Evolutionary conservation across 2,888 invertebrate genomes (phyloP), one percentile per base, ranked within the genome.

Genomic region (Tenthredo notha): DNA sequence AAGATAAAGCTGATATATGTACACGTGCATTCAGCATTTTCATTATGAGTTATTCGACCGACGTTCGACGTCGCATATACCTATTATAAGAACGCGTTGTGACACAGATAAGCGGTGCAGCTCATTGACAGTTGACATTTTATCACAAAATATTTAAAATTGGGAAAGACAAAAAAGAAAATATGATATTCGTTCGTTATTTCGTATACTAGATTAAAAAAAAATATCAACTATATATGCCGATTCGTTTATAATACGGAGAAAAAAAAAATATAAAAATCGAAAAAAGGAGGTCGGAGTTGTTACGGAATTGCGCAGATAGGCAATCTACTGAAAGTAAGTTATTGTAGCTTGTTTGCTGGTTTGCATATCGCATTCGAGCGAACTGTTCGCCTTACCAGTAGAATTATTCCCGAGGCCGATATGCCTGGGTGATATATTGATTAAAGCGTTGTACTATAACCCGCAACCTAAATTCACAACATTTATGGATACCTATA

Each of bases 1-100:
- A 37, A 83, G 83, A 83, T 83, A 83, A 83, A 29, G 47, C 7
- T 21, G n/a, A n/a, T 65, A n/a, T 65, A 86, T 77, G 80, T 78
- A 72, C 86, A 87, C 88, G 86, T 85, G 88, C 87, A 86, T 86
- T 84, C 80, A 9, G 18, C 58, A 40, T 61, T 78, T 54, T 58
- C n/a, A 58, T 61, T 47, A 43, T 12, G 40, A 74, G n/a, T 61
- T 21, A 61, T 80, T 15, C 43, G 6, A 18, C 15, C 58, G 58
- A 86, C 85, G 86, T 87, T 85, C 86, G 84, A 86, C 87, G 85
- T 86, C 86, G 61, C 18, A 25, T 43, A 43, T 43, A 43, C 10
- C 9, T 43, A 43, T 0, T 29, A 72, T 3, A 43, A 25, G 6
- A 33, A 5, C 10, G n/a, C 74, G 12, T 7, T 21, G 18, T 21